Evolutionary conservation across 92 coral and sea anemone genomes (phyloP).

Genomic region (Palythoa caribaeorum): DNA sequence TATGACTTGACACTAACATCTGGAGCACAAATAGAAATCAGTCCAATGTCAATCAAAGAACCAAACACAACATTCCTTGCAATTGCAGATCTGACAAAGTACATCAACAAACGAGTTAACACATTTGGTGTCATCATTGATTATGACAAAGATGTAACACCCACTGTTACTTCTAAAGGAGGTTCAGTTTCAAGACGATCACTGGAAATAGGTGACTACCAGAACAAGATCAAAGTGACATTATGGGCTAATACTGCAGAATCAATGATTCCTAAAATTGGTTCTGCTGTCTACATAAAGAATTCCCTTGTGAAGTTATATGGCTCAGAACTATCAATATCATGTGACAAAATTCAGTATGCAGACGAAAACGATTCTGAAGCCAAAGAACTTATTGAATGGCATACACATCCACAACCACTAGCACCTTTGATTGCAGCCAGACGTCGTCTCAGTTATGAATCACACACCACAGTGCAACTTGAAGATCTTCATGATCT

Average conservation of each 20-base stretch:
- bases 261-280: conserved; percentile 21
- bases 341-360: not conserved
- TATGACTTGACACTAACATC: conserved; percentile 46
- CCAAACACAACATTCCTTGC: conserved; percentile 17
- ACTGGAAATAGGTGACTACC: conserved; percentile 33
- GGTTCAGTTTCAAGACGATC: conserved; percentile 24
- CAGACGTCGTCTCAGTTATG: conserved; percentile 18
- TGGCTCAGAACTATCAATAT: not conserved
- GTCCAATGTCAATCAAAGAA: conserved; percentile 33
- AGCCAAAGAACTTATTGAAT: conserved; percentile 3
- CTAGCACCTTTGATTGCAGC: not conserved
- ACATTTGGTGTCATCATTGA: conserved; percentile 45
- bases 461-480: conserved; percentile 18
- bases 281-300: conserved; percentile 15
- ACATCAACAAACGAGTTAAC: conserved; percentile 36
- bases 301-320: not conserved
- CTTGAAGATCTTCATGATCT: conserved; percentile 14
- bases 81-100: conserved; percentile 10
- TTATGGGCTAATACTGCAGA: conserved; percentile 38
- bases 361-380: conserved; percentile 6
- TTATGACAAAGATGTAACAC: not conserved
- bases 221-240: conserved; percentile 18
- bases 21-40: conserved; percentile 48
- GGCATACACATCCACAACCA: not conserved
- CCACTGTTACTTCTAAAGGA: not conserved